A percentile compares a stretch with the other conserved stretches of the same genome.
Evolutionary conservation across 2,797 vertebrate genomes (phyloP).

Genomic region (Dipus sagitta): DNA sequence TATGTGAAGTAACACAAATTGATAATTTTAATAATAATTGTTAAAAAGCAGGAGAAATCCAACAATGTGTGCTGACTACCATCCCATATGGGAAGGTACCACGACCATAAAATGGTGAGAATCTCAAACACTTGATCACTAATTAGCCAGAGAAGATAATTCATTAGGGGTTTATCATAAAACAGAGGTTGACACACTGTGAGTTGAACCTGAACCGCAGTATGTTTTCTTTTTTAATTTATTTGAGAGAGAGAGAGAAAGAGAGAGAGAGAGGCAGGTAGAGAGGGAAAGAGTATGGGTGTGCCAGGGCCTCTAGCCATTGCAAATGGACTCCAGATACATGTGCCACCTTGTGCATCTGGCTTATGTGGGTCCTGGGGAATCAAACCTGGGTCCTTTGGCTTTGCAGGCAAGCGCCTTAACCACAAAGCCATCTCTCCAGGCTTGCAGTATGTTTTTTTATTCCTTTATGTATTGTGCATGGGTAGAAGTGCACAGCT

Average conservation of each 20-base stretch:
- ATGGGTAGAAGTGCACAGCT: neutral
- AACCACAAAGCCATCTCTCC: too few relatives aligned
- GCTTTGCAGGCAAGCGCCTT: too few relatives aligned
- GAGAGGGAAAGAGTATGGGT: too few relatives aligned
- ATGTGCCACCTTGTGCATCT: too few relatives aligned
- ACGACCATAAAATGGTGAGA: neutral
- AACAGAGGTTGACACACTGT: neutral
- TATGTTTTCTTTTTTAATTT: conserved; percentile 55
- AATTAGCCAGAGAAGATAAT: neutral
- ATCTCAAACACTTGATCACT: neutral
- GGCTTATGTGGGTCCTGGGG: too few relatives aligned
- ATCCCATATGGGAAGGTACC: neutral
- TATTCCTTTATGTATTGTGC: neutral
- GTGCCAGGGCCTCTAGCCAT: too few relatives aligned
- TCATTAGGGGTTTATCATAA: neutral
- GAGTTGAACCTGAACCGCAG: neutral
- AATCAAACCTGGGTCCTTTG: too few relatives aligned
- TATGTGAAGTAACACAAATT: neutral
- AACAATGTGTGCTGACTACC: neutral
- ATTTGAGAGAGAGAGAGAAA: conserved; percentile 9
- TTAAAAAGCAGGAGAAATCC: conserved; percentile 17
- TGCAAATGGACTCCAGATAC: too few relatives aligned
- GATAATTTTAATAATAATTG: too few relatives aligned
- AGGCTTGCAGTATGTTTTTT: neutral
- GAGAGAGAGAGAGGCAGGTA: too few relatives aligned